Evolutionary conservation across 2,888 invertebrate genomes (phyloP), one percentile per base, ranked within the genome.

Genomic region (Chrysodeixis includens): DNA sequence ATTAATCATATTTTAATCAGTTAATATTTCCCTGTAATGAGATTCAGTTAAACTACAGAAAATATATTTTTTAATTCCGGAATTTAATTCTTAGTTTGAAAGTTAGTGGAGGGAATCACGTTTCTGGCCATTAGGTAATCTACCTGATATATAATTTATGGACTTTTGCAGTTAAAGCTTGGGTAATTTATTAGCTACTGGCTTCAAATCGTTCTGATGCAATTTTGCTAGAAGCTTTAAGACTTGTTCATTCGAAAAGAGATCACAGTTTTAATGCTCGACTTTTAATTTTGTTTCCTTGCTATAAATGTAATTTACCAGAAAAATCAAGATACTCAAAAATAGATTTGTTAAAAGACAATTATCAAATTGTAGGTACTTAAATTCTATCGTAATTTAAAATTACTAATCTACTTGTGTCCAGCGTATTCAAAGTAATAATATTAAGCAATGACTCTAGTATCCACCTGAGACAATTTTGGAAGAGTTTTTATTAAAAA

Each of bases 11-110:
- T 40, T 40, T 40, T 40, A 40, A 40, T 40, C 40, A 40, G 40
- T 40, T 14, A 40, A 40, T 40, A 40, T 40, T 40, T 40, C 40
- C 6, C 40, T 40, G 40, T n/a, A 40, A 40, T 40, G 40, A 40
- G 12, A 40, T 40, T 40, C 14, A n/a, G 40, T 40, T 6, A 6
- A 40, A 40, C 12, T 52, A 14, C 22, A 52, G 14, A 51, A 62
- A 54, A 60, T 18, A 18, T 35, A 12, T 0, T 20, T 3, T 46
- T 40, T 58, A 40, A 14, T 46, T 72, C 26, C 52, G 30, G 58
- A 62, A 67, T 20, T 51, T 67, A 62, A 73, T 71, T 68, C 56
- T 56, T 35, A 32, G 59, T 40, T 26, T 73, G 56, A 73, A 73
- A 44, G 18, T 62, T 30, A 10, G 10, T 32, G 10, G 55, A 35